Conservation (phyloP, 2,888 invertebrate species). For the Chouioia cunea region DNA sequence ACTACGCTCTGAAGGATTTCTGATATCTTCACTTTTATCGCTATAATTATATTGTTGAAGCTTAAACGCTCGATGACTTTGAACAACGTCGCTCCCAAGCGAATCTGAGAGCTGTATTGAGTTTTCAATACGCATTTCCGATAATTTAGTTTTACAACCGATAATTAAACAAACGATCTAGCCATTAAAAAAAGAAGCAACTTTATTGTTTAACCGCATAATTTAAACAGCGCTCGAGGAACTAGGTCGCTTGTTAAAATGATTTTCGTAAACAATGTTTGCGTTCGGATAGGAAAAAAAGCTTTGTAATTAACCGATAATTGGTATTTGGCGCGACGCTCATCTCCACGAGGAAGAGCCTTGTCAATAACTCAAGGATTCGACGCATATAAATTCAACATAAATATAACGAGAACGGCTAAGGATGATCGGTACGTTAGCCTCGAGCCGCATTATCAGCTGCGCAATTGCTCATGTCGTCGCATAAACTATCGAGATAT, state of each 20-base stretch:
- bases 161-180: too few species aligned
- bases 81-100: background rate
- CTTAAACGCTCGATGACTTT: background rate
- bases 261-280: conserved; percentile 16
- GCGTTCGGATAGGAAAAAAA: conserved; percentile 17
- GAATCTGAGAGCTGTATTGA: background rate
- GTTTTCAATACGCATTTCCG: background rate
- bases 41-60: background rate
- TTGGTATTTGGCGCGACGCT: conserved; percentile 16
- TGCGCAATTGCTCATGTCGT: conserved; percentile 13
- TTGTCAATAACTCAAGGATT: conserved; percentile 38
- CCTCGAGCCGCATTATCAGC: conserved; percentile 38
- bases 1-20: too few species aligned
- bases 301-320: conserved; percentile 27
- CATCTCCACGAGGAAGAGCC: conserved; percentile 36
- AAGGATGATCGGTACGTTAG: conserved; percentile 44
- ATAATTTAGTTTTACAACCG: background rate
- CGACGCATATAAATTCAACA: background rate
- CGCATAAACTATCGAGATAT: conserved; percentile 25
- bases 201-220: conserved; percentile 1
- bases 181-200: conserved; percentile 12
- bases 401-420: conserved; percentile 34
- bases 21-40: conserved; percentile 1
- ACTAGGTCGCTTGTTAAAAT: conserved; percentile 7
- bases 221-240: conserved; percentile 1